Evolutionary conservation across 2,888 invertebrate genomes (phyloP).

Genomic region (Scaptomyza reducta): DNA sequence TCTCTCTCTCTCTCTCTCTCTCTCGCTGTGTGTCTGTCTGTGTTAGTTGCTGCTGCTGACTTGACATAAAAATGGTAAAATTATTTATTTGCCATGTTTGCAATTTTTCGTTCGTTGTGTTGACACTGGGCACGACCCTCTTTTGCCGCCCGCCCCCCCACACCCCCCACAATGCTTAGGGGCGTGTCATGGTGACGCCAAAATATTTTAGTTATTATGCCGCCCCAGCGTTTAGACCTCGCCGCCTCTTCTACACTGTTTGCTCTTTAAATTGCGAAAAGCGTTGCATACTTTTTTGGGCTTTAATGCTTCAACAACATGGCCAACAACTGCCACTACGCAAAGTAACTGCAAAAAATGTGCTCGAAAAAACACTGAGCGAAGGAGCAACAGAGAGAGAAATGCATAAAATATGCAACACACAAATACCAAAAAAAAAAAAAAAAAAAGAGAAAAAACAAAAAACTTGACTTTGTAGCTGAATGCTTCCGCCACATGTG

Average conservation of each 20-base stretch:
- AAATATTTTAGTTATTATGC: slow-evolving; percentile 76
- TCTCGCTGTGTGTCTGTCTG: slow-evolving; percentile 15
- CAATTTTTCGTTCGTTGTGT: slow-evolving; percentile 62
- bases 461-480: slow-evolving; percentile 11
- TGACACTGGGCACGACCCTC: slow-evolving; percentile 54
- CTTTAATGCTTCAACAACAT: slow-evolving; percentile 5
- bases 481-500: slow-evolving; percentile 40
- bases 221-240: slow-evolving; percentile 54
- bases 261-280: slow-evolving; percentile 38
- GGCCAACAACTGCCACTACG: slow-evolving; percentile 8
- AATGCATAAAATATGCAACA: slow-evolving; percentile 54
- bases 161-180: not conserved
- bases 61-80: slow-evolving; percentile 78
- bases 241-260: not conserved
- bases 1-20: not conserved
- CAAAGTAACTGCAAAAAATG: slow-evolving; percentile 23
- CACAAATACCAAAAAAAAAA: slow-evolving; percentile 23
- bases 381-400: not conserved
- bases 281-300: slow-evolving; percentile 24
- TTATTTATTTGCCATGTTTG: slow-evolving; percentile 79
- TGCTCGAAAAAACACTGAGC: slow-evolving; percentile 4
- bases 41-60: slow-evolving; percentile 55
- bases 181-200: slow-evolving; percentile 68
- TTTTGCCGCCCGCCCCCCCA: too few relatives aligned
- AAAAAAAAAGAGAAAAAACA: not conserved